Base-by-base conservation (phyloP, 2,113 vertebrate species). In the Corapipo altera region DNA sequence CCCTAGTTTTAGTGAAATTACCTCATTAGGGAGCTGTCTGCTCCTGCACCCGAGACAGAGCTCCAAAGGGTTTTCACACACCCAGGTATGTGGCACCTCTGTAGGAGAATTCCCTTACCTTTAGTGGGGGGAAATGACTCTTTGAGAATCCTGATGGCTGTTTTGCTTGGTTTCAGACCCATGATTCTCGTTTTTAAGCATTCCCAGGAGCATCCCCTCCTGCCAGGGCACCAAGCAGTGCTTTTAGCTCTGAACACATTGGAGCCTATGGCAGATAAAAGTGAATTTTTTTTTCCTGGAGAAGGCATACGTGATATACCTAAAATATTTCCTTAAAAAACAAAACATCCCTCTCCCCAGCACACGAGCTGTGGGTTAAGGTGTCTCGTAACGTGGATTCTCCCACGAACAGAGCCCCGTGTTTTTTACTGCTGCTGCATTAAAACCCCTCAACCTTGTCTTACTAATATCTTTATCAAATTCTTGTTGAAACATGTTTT, bases 401-500 rank as follows among this genome's bases (percentile, higher is more conserved):
- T 85, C 12, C 66, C 13, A 8, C 10, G 9, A 72, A 35, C 3
- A 27, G 33, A 91, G 41, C 52, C 24, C 52, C 44, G 2, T 15
- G 11, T 9, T 64, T 89, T 71, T 57, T 77, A 11, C 51, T 76
- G 32, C 78, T 67, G 35, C 79, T 77, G 37, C 59, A 64, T 86
- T 91, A 64, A 78, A 93, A 51, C 8, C 44, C n/a, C 51, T 85
- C 72, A 74, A 20, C 76, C 83, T 82, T 86, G 33, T 77, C 89
- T 75, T 62, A 18, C 88, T 92, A 76, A 97, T 97, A 94, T 96
- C 97, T 98, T 95, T 84, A 98, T 98, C 97, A 93, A 96, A 95
- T 86, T 95, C 94, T 64, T 93, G 97, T 95, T 96, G 94, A 98
- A 97, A 96, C 94, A 28, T n/a, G 62, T 75, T 84, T 87, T 17